Percentiles rank a stretch among this genome's conserved stretches.
phyloP scores from a whole-genome alignment of 2,113 vertebrate species.

The Gymnobelideus leadbeateri region DNA sequence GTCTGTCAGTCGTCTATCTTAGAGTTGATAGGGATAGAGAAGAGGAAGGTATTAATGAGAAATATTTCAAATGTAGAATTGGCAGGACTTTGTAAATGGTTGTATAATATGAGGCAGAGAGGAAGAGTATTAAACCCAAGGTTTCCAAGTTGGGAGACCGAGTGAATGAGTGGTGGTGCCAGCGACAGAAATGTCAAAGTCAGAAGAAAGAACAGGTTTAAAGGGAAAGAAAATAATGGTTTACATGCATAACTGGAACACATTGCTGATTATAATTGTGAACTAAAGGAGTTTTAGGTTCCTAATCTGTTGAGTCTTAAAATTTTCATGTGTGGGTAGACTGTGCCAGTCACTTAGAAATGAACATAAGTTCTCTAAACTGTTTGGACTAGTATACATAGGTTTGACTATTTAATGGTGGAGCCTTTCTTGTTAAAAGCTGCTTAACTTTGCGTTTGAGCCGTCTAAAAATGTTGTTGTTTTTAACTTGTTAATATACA shows the following conservation, averaged over 20 bases:
- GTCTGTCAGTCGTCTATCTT: neutral
- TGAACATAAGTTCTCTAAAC: neutral
- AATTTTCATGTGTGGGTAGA: conserved; percentile 22
- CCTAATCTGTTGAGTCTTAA: neutral
- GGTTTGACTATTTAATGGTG: neutral
- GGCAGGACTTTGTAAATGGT: neutral
- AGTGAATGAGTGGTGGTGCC: neutral
- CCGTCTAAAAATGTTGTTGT: neutral
- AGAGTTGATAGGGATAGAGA: neutral
- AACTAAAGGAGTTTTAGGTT: conserved; percentile 18
- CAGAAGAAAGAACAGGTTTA: neutral
- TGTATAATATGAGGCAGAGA: neutral
- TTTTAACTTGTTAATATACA: neutral
- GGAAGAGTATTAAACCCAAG: neutral
- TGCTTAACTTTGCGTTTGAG: neutral
- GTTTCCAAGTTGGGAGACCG: neutral
- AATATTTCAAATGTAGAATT: neutral
- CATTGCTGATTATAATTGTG: neutral
- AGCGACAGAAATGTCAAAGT: neutral
- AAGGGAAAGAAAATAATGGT: neutral
- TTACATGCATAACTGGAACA: neutral
- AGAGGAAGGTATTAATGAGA: neutral
- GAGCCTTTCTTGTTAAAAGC: neutral
- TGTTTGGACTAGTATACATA: neutral
- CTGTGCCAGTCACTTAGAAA: conserved; percentile 9